Percentiles rank a stretch among this genome's conserved stretches.
phyloP scores from a whole-genome alignment of 2,113 vertebrate genomes.

The Pseudopodoces humilis region DNA sequence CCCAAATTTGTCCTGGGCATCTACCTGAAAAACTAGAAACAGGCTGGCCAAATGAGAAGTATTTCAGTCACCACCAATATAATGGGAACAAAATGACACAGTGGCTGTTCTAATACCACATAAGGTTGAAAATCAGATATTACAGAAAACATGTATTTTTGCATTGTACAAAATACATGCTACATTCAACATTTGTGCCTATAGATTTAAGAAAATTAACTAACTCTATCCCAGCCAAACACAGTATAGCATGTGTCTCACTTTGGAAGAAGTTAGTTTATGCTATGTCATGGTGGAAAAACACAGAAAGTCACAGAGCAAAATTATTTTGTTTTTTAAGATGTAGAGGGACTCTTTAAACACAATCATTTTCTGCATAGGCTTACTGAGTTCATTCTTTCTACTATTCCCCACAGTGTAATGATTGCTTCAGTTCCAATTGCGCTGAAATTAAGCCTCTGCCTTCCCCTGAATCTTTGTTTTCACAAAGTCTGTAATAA shows the following conservation, averaged over 20 bases:
- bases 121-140: background rate
- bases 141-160: background rate
- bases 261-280: background rate
- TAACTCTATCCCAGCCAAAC: background rate
- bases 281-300: background rate
- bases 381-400: background rate
- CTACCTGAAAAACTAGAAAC: background rate
- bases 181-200: background rate
- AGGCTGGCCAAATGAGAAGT: background rate
- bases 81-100: background rate
- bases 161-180: background rate
- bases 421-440: background rate
- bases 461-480: background rate
- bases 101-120: background rate
- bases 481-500: background rate
- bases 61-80: background rate
- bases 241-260: accelerated
- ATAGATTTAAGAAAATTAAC: background rate
- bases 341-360: background rate
- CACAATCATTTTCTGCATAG: background rate
- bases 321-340: background rate
- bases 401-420: background rate
- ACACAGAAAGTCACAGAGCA: background rate
- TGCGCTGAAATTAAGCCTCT: background rate
- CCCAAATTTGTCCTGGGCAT: background rate